A percentile compares a stretch with the other conserved stretches of the same genome.
phyloP scores from a whole-genome alignment of 2,888 invertebrate genomes.

The Hydriomena furcata region DNA sequence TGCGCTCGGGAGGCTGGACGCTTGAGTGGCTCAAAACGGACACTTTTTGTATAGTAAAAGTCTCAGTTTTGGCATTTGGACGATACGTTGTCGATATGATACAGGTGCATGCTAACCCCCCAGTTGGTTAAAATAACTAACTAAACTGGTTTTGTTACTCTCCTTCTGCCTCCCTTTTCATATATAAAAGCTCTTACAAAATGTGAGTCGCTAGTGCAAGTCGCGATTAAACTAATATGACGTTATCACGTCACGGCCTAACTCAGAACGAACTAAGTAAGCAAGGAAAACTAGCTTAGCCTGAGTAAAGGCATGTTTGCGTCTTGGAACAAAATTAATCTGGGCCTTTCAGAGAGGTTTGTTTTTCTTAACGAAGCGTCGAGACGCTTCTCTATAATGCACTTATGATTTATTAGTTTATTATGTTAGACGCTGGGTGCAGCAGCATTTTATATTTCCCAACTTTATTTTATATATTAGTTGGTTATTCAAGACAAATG shows the following conservation, averaged over 20 bases:
- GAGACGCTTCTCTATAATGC: constrained; percentile 54
- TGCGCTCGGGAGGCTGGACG: too few relatives aligned
- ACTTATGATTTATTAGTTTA: constrained; percentile 66
- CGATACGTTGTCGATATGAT: too few relatives aligned
- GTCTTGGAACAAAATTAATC: constrained; percentile 46
- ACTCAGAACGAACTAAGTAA: constrained; percentile 9
- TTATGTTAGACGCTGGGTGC: constrained; percentile 46
- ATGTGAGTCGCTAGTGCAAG: not conserved
- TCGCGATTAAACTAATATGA: not conserved
- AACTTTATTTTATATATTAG: not conserved
- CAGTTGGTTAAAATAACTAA: too few relatives aligned
- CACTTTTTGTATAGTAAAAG: too few relatives aligned
- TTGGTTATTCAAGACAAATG: not conserved
- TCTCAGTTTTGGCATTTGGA: too few relatives aligned
- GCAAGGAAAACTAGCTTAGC: constrained; percentile 17
- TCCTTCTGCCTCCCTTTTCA: too few relatives aligned
- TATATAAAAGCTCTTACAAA: too few relatives aligned
- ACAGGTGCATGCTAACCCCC: too few relatives aligned
- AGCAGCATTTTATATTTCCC: constrained; percentile 39
- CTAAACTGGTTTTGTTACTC: too few relatives aligned
- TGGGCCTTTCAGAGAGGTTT: constrained; percentile 49
- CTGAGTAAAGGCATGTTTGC: constrained; percentile 16
- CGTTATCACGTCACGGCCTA: constrained; percentile 6
- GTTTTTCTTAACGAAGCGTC: constrained; percentile 68
- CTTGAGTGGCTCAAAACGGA: too few relatives aligned